Base-by-base conservation (phyloP, 2,888 invertebrate genomes). In the Perizoma flavofasciatum region DNA sequence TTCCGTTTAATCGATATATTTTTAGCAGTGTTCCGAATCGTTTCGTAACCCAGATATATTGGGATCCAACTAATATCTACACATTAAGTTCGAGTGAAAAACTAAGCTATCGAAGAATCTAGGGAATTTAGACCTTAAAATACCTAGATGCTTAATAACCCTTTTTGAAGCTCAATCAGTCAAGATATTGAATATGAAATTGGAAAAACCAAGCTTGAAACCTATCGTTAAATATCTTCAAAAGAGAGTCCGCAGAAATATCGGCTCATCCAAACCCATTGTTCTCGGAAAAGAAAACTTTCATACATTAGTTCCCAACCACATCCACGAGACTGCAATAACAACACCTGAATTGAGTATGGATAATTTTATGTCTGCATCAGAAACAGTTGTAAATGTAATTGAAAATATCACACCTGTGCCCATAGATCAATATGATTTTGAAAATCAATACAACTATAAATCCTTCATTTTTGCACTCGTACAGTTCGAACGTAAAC, bases 401-500 rank as follows among this genome's bases (percentile, higher is more conserved):
- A 3, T 33, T 46, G 33, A n/a, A 9, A 33, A 46, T 6, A 5
- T 9, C 11, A 11, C 6, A 32, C 4, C 7, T 5, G 11, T 4
- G 6, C 4, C 33, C 32, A n/a, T 35, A 7, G 6, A 10, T 44
- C 32, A 37, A 10, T 41, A 46, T n/a, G 6, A 47, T 35, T 35
- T 49, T 7, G 40, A 46, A 37, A 5, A 39, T 4, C 44, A 55
- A 55, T n/a, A 10, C 32, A 34, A 9, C 34, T 45, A 55, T 44
- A 8, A 37, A 10, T 9, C 8, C 39, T 49, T 53, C 0, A 44
- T 44, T 49, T 41, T 11, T 35, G 40, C 49, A 9, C 65, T 84
- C 37, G 76, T 81, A 44, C 45, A 65, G 40, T 71, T 84, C 39
- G 78, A 84, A 55, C 71, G 74, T 40, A 74, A 71, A 56, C 78